A percentile compares a stretch with the other conserved stretches of the same genome.
Evolutionary conservation across 2,113 vertebrate species (phyloP).

Genomic region (Syngnathus floridae): DNA sequence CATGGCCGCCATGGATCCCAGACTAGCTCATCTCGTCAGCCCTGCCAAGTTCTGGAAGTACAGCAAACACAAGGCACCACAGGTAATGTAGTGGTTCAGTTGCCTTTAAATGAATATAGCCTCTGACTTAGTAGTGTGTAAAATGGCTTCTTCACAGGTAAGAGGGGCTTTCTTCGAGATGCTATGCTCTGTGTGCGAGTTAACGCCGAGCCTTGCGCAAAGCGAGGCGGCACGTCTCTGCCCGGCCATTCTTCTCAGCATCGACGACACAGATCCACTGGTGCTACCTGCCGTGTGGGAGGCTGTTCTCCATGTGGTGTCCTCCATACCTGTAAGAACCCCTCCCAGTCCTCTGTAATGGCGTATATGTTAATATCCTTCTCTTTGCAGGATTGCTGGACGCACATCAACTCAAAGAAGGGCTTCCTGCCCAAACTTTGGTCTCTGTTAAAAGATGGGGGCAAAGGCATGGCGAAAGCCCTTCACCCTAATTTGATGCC

Average conservation of each 20-base stretch:
- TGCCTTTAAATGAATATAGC: background rate
- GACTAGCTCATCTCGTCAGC: slow-evolving; percentile 72
- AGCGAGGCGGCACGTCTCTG: slow-evolving; percentile 79
- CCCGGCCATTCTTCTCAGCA: slow-evolving; percentile 82
- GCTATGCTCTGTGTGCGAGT: slow-evolving; percentile 80
- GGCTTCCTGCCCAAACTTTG: slow-evolving; percentile 90
- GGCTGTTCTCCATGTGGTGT: slow-evolving; percentile 79
- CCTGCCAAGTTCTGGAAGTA: slow-evolving; percentile 96
- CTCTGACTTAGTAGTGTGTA: background rate
- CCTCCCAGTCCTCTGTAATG: no score
- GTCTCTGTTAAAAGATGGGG: slow-evolving; percentile 81
- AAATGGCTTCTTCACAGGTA: slow-evolving; percentile 66
- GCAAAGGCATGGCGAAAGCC: slow-evolving; percentile 81
- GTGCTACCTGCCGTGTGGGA: slow-evolving; percentile 91
- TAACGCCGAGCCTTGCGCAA: slow-evolving; percentile 74
- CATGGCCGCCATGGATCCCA: slow-evolving; percentile 68
- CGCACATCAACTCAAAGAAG: slow-evolving; percentile 84
- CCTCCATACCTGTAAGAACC: slow-evolving; percentile 76
- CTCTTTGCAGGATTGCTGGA: slow-evolving; percentile 85
- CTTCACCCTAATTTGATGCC: slow-evolving; percentile 89
- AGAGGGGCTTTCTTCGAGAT: slow-evolving; percentile 90
- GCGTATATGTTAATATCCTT: background rate
- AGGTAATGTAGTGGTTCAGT: slow-evolving; percentile 63
- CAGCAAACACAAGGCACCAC: slow-evolving; percentile 81
- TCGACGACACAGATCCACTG: slow-evolving; percentile 87